These are phyloP conservation scores for Orius insidiosus DNA, from an alignment of 1,140 invertebrate genomes.

Conservation along the genomic window DNA sequence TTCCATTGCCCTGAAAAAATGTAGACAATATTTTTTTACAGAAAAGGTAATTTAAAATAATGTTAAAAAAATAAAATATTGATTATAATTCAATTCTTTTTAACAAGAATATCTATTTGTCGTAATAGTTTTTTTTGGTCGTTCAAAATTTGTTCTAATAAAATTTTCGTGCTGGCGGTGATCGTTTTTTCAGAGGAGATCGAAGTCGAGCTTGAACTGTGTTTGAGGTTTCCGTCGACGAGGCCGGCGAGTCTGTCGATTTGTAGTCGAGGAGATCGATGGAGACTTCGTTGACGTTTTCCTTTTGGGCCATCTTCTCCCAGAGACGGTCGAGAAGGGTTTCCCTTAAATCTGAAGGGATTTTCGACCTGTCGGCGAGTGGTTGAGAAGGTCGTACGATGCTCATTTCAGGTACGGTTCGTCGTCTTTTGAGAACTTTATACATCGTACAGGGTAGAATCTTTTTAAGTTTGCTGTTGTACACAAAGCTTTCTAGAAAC, in stretches of 20 bases:
- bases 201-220: no score
- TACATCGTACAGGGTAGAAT: constrained; percentile 6
- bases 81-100: no score
- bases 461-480: constrained; percentile 11
- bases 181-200: no score
- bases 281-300: not conserved
- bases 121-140: no score
- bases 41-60: no score
- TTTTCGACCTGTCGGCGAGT: not conserved
- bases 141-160: no score
- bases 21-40: no score
- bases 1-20: no score
- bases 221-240: no score
- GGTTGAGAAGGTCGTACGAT: constrained; percentile 9
- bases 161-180: no score
- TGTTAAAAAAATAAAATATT: no score
- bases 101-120: no score
- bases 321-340: constrained; percentile 10
- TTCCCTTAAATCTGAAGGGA: constrained; percentile 9
- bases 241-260: not conserved
- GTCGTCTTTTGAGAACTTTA: constrained; percentile 1
- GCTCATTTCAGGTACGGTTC: constrained; percentile 5
- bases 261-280: not conserved
- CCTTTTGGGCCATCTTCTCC: not conserved
- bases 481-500: constrained; percentile 18